These are phyloP conservation scores for Mastomys natalensis DNA, from an alignment of 2,113 vertebrate genomes.

Conservation along the genomic window DNA sequence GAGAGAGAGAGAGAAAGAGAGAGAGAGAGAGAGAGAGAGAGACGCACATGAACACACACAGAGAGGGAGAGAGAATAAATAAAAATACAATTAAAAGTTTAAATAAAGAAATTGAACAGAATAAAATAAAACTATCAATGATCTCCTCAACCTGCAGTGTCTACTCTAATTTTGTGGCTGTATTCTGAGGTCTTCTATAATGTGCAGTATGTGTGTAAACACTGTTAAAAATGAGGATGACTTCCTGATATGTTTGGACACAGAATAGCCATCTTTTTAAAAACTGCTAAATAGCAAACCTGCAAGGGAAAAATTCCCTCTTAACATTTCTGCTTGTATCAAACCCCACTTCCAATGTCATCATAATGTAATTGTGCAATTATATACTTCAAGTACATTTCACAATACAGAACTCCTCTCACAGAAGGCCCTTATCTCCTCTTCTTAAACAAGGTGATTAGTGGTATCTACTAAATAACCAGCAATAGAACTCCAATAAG, in stretches of 20 bases:
- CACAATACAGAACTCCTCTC: conserved; percentile 23
- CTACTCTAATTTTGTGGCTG: conserved; percentile 43
- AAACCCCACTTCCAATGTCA: conserved; percentile 28
- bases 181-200: conserved; percentile 18
- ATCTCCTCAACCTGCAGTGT: not conserved
- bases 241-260: conserved; percentile 8
- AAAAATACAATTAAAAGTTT: not conserved
- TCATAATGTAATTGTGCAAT: conserved; percentile 35
- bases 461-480: not conserved
- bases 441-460: conserved; percentile 34
- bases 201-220: not conserved
- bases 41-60: not conserved
- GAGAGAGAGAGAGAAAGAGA: not conserved
- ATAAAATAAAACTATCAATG: conserved; percentile 27
- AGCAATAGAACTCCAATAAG: not conserved
- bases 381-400: conserved; percentile 30
- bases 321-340: conserved; percentile 40
- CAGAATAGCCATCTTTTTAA: conserved; percentile 6
- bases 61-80: not conserved
- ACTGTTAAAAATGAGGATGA: conserved; percentile 2
- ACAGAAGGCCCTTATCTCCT: conserved; percentile 1
- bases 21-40: too few species aligned
- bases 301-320: not conserved
- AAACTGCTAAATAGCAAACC: conserved; percentile 52
- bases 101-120: not conserved